These are phyloP conservation scores for Pedetes capensis DNA, from an alignment of 2,113 vertebrate species.

Conservation along the genomic window DNA sequence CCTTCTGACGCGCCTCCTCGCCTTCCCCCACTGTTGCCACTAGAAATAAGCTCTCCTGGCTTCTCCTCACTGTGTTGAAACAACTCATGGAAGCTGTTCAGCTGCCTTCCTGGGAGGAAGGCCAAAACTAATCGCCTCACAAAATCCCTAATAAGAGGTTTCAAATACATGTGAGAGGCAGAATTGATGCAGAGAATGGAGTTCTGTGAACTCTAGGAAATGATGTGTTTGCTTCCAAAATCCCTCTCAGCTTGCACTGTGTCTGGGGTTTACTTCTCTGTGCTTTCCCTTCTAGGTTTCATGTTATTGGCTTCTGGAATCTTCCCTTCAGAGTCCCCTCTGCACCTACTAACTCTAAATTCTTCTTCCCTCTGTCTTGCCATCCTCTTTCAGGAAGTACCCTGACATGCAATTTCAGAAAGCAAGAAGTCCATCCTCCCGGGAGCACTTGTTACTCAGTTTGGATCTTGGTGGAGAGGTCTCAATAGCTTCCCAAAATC, in stretches of 20 bases:
- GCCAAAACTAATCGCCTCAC: constrained; percentile 59
- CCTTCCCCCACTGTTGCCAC: background rate
- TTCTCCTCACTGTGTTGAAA: background rate
- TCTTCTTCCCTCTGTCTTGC: background rate
- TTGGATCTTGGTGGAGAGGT: background rate
- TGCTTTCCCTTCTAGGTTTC: background rate
- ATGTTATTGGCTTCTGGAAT: background rate
- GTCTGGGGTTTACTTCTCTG: background rate
- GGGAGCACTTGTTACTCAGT: background rate
- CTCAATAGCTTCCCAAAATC: background rate
- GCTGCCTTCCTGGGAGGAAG: constrained; percentile 57
- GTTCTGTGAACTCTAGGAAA: constrained; percentile 30
- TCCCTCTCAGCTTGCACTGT: background rate
- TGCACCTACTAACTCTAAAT: background rate
- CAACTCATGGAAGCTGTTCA: background rate
- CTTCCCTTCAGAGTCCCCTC: background rate
- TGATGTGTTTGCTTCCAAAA: background rate
- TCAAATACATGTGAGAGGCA: background rate
- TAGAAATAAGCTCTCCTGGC: background rate
- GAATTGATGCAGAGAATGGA: background rate
- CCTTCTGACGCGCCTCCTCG: background rate
- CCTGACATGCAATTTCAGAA: background rate
- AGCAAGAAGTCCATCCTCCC: background rate
- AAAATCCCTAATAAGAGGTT: constrained; percentile 37
- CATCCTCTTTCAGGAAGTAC: background rate